phyloP scores from a whole-genome alignment of 37 sponge, comb jelly and placozoan genomes.

The Tethya wilhelma region DNA sequence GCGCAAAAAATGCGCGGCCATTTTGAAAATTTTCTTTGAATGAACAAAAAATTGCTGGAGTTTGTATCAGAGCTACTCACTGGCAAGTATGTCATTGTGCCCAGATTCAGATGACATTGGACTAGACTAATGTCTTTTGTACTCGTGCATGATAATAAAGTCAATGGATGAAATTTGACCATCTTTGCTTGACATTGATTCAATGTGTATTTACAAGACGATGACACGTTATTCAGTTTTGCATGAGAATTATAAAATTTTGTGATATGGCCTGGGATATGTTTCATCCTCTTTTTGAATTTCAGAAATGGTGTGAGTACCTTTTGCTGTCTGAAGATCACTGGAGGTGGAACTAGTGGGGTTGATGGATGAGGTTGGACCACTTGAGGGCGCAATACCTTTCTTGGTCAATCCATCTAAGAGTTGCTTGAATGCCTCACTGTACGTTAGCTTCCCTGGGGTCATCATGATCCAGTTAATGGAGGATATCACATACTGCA shows the following conservation, averaged over 20 bases:
- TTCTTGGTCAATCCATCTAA: neutral
- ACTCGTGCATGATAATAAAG: too few relatives aligned
- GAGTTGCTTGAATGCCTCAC: neutral
- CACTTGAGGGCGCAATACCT: neutral
- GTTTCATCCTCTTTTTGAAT: neutral
- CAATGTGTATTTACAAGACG: too few relatives aligned
- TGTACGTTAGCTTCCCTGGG: neutral
- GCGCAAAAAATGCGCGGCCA: constrained; percentile 6
- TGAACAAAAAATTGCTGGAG: neutral
- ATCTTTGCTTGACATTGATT: too few relatives aligned
- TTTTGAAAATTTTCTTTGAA: too few relatives aligned
- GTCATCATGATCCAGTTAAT: constrained; percentile 71
- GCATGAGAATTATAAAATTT: neutral
- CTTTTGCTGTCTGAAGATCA: neutral
- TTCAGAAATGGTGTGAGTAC: neutral
- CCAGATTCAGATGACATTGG: too few relatives aligned
- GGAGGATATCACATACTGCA: constrained; percentile 58
- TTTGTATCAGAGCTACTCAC: neutral
- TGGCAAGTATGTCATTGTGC: neutral
- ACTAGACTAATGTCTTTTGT: too few relatives aligned
- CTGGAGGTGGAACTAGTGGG: neutral
- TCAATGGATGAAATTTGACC: too few relatives aligned
- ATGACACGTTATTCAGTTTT: too few relatives aligned
- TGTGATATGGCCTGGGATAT: neutral
- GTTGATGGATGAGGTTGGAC: neutral